Percentiles rank a stretch among this genome's conserved stretches.
Conservation (phyloP, 2,797 vertebrate species). For the Arnoldichthys spilopterus region DNA sequence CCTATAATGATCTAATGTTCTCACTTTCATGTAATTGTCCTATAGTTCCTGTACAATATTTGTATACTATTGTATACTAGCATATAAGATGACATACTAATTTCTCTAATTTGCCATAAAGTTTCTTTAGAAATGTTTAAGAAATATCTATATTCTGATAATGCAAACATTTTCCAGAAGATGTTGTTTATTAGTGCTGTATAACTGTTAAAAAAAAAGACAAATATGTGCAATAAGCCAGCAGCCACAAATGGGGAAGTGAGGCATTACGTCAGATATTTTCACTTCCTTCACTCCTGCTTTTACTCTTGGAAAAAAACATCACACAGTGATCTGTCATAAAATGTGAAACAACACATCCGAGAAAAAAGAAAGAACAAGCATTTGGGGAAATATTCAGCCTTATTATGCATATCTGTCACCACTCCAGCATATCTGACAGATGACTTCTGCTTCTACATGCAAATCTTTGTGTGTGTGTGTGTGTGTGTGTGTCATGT, state of each 20-base stretch:
- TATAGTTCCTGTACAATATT: too few relatives aligned
- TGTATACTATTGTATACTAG: too few relatives aligned
- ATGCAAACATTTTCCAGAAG: too few relatives aligned
- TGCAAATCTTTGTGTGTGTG: slow-evolving; percentile 35
- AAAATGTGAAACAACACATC: slow-evolving; percentile 17
- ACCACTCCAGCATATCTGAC: neutral
- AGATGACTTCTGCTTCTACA: neutral
- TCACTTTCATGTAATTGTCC: too few relatives aligned
- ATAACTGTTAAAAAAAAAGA: neutral
- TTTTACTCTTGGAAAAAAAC: slow-evolving; percentile 4
- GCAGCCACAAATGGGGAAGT: slow-evolving; percentile 28
- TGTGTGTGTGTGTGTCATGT: slow-evolving; percentile 17
- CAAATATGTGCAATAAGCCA: slow-evolving; percentile 23
- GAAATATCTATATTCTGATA: too few relatives aligned
- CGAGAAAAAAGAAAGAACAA: neutral
- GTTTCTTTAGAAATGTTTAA: too few relatives aligned
- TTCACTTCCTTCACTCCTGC: slow-evolving; percentile 45
- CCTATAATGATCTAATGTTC: too few relatives aligned
- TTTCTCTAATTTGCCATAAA: too few relatives aligned
- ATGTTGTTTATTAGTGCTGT: too few relatives aligned
- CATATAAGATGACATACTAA: too few relatives aligned
- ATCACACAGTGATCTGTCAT: neutral
- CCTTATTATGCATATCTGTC: slow-evolving; percentile 5
- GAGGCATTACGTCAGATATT: slow-evolving; percentile 18
- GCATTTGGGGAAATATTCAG: neutral